phyloP scores from a whole-genome alignment of 2,113 vertebrate genomes.

The Dicerorhinus sumatrensis region DNA sequence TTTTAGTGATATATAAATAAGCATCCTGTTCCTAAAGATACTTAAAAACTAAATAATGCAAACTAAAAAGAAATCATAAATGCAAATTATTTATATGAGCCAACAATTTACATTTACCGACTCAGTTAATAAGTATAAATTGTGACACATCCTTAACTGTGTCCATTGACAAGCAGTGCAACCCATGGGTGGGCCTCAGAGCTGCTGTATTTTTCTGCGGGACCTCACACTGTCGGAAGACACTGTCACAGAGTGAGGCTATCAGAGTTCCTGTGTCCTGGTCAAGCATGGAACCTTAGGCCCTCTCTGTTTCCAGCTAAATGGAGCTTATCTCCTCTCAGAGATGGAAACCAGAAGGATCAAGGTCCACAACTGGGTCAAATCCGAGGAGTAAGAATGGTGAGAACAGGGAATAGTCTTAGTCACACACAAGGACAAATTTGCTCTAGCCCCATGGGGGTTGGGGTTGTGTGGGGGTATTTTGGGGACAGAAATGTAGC shows the following conservation, averaged over 20 bases:
- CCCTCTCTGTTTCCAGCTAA: not conserved
- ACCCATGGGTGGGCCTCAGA: not conserved
- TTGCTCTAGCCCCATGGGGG: not conserved
- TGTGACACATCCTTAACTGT: not conserved
- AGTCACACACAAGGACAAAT: not conserved
- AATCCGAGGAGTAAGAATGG: not conserved
- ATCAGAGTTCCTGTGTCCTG: not conserved
- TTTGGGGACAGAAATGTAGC: not conserved
- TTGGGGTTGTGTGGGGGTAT: not conserved
- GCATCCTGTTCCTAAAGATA: not conserved
- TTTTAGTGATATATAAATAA: not conserved
- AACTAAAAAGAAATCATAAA: slow-evolving; percentile 4
- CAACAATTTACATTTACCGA: not conserved
- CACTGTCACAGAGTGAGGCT: not conserved
- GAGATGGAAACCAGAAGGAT: not conserved
- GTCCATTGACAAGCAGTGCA: not conserved
- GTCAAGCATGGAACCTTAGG: not conserved
- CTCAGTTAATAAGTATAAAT: not conserved
- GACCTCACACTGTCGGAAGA: not conserved
- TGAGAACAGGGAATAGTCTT: not conserved
- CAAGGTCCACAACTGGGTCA: not conserved
- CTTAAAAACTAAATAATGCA: not conserved
- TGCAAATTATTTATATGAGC: not conserved
- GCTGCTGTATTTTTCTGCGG: not conserved
- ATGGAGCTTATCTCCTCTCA: not conserved